Percentiles rank a stretch among this genome's conserved stretches.
These are phyloP conservation scores for Auanema sp. DNA, from an alignment of 2,888 invertebrate genomes.

Conservation along the genomic window DNA sequence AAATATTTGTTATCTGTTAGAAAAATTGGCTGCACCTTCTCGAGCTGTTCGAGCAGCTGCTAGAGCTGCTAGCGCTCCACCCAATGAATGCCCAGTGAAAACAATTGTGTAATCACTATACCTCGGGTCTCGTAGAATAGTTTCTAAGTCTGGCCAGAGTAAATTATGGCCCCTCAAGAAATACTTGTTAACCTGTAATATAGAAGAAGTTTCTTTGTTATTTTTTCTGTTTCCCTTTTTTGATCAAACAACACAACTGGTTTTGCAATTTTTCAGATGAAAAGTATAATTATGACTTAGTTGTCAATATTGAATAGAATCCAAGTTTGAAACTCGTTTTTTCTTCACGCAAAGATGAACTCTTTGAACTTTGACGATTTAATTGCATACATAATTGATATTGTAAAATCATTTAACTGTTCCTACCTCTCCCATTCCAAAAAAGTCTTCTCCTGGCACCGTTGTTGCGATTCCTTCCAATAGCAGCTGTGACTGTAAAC, in stretches of 20 bases:
- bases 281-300: too few relatives aligned
- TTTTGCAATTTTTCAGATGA: neutral
- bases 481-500: conserved; percentile 37
- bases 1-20: neutral
- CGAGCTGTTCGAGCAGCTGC: conserved; percentile 41
- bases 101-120: conserved; percentile 47
- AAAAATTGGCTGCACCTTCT: conserved; percentile 15
- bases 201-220: too few relatives aligned
- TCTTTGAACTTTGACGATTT: neutral
- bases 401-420: neutral
- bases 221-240: neutral
- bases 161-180: conserved; percentile 49
- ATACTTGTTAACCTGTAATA: conserved; percentile 53
- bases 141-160: conserved; percentile 48
- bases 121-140: conserved; percentile 33
- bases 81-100: conserved; percentile 59
- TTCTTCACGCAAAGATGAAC: neutral
- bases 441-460: conserved; percentile 47
- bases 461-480: conserved; percentile 53
- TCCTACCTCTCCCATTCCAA: conserved; percentile 48
- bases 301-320: too few relatives aligned
- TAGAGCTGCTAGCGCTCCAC: conserved; percentile 54
- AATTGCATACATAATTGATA: neutral
- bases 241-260: neutral
- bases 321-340: too few relatives aligned